Evolutionary conservation across 2,888 invertebrate species (phyloP).

Genomic region (Labia minor): DNA sequence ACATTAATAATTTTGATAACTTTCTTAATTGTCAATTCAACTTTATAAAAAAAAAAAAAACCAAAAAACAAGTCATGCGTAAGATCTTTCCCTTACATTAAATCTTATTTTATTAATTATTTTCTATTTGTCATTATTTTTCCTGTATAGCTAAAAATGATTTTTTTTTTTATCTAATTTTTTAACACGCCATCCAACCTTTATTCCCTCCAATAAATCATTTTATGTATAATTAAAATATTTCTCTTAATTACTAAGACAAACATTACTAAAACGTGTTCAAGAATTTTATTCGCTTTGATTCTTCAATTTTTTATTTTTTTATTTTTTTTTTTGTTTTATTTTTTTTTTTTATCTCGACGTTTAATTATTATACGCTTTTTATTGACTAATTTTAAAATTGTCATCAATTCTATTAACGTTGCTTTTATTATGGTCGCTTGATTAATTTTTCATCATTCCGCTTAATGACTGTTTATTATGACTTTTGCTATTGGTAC

Average conservation of each 20-base stretch:
- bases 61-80: no score
- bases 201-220: neutral
- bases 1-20: no score
- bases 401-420: conserved; percentile 13
- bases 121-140: no score
- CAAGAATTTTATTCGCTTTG: neutral
- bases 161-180: neutral
- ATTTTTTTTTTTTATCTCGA: no score
- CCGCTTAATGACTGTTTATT: neutral
- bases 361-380: conserved; percentile 13
- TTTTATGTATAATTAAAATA: conserved; percentile 13
- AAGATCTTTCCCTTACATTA: no score
- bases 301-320: neutral
- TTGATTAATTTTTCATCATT: conserved; percentile 7
- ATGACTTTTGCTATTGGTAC: neutral
- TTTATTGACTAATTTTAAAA: neutral
- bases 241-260: conserved; percentile 4
- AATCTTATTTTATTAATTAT: no score
- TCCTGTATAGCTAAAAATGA: no score
- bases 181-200: neutral
- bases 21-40: no score
- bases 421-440: neutral
- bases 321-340: neutral
- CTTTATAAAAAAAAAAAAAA: no score
- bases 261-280: conserved; percentile 1